These are phyloP conservation scores for Cololabis saira DNA, from an alignment of 2,113 vertebrate genomes.

Conservation along the genomic window DNA sequence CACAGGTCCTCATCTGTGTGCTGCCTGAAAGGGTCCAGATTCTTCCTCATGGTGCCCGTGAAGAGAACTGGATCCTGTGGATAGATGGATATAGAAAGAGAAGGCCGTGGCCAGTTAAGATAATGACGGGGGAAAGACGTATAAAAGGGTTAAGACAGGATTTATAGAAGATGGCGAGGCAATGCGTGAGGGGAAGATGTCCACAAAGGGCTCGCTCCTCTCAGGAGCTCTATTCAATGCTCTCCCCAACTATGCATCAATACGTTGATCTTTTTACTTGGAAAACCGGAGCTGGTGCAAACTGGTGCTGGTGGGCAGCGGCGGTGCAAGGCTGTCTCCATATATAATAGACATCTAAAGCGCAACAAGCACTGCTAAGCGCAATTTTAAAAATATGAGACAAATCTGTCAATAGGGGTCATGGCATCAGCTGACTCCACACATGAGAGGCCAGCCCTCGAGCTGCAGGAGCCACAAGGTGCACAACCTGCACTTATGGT, in stretches of 20 bases:
- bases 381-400: conserved; percentile 7
- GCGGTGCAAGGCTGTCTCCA: conserved; percentile 24
- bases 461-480: conserved; percentile 36
- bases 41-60: conserved; percentile 95
- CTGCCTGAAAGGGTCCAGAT: conserved; percentile 94
- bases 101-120: conserved; percentile 80
- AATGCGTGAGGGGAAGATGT: conserved; percentile 71
- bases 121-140: conserved; percentile 74
- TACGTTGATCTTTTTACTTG: conserved; percentile 75
- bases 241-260: conserved; percentile 58
- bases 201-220: conserved; percentile 72
- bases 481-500: conserved; percentile 52
- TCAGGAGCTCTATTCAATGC: conserved; percentile 68
- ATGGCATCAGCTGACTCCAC: conserved; percentile 32
- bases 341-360: conserved; percentile 35
- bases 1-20: conserved; percentile 93
- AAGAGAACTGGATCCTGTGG: conserved; percentile 94
- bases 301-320: conserved; percentile 24
- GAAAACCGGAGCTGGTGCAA: conserved; percentile 53
- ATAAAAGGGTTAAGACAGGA: conserved; percentile 81
- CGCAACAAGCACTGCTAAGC: conserved; percentile 9
- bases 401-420: conserved; percentile 24
- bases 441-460: conserved; percentile 37
- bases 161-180: conserved; percentile 67
- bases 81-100: conserved; percentile 79